Evolutionary conservation across 2,888 invertebrate species (phyloP), one percentile per base, ranked within the genome.

Genomic region (Leucophora obtusa): DNA sequence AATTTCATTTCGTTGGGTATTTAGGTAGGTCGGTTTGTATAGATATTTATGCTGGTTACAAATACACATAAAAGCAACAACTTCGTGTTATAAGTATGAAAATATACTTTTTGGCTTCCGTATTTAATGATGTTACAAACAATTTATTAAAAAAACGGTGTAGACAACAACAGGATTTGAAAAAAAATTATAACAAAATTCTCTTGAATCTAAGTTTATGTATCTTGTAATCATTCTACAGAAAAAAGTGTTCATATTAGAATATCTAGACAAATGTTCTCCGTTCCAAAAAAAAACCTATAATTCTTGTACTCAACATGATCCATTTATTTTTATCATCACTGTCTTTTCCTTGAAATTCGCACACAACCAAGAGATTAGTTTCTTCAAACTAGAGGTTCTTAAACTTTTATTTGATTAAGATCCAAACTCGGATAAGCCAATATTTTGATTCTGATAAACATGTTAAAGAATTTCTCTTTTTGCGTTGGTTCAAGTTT

Each of bases 21-120:
- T 77, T 72, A 72, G 71, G 50, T 72, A 78, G 71, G 77, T 77
- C 70, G 76, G 71, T 66, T 68, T 35, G 59, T 21, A 54, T 33
- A 28, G 35, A 11, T 38, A 17, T n/a, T 8, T 43, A 50, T 35
- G 24, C 43, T 15, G 28, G 21, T 60, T 38, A 28, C 28, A 28
- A 28, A 28, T 28, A 28, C 28, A 28, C 7, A 28, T 58, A 47
- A 47, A 14, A 47, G 6, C 43, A 47, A 47, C 47, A 50, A 50
- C 50, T 24, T 66, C 66, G 38, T 66, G 54, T 56, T 54, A 43
- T 54, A 54, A 28, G 7, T 28, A 54, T 14, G 24, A 54, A 33
- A 58, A 28, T 54, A 66, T 66, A 43, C 54, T 54, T 54, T 53
- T 66, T 66, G 66, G 66, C 66, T 66, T 66, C 66, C 66, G 66